Evolutionary conservation across 2,888 invertebrate species (phyloP), one percentile per base, ranked within the genome.

Genomic region (Hoplodrina blanda): DNA sequence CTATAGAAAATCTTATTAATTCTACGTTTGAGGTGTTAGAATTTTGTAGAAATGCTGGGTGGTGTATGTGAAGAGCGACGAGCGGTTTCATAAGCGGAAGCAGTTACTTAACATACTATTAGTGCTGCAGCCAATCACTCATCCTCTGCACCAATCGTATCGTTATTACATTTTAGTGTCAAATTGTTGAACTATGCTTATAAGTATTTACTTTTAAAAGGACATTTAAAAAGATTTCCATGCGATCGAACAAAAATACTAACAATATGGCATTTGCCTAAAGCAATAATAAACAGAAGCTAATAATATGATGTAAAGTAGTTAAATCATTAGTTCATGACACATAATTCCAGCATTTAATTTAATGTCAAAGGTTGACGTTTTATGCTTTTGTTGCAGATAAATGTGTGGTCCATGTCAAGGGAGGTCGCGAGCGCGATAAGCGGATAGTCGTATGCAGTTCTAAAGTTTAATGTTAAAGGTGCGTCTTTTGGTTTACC

Each of bases 401-500:
- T 56, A 53, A 20, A 17, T 50, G 10, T 52, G 17, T 62, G 64
- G 55, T 1, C 0, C 19, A 52, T 37, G 13, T 66, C 30, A 80
- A 10, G 76, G n/a, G 76, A 64, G 69, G n/a, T 1, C 72, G 80
- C 77, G 66, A 13, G 0, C 1, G 55, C 56, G 52, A 41, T 30
- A 30, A 37, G 69, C 62, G 70, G 44, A 10, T 44, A 33, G 30
- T 53, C 69, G 54, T 17, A 62, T 76, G 77, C 70, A 71, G 69
- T 75, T 74, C 41, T 64, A 76, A 80, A 79, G 73, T 75, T 71
- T 52, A 83, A 83, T 77, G 81, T 75, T 83, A 83, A 77, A 79
- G 81, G 73, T 76, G 62, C 72, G 81, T 73, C 79, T 83, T 82
- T 82, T 82, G 72, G 83, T 77, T 63, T 75, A 81, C 82, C 68